Conservation (phyloP, 1,140 invertebrate species). For the Spodoptera litura region DNA sequence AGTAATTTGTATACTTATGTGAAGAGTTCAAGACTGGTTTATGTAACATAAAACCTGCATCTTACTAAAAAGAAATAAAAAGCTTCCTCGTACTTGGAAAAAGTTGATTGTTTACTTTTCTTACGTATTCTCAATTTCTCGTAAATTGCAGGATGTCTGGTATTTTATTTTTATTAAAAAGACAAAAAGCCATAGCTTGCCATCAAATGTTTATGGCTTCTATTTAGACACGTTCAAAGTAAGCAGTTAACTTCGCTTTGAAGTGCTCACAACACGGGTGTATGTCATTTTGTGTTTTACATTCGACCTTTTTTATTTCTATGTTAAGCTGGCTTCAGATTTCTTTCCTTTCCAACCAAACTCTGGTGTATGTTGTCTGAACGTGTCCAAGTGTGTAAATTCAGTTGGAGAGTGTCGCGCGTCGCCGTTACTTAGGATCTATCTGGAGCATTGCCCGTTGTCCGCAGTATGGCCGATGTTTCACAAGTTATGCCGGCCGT, state of each 20-base stretch:
- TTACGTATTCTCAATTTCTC: constrained; percentile 10
- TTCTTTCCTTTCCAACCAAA: background rate
- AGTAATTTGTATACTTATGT: constrained; percentile 1
- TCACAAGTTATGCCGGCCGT: constrained; percentile 58
- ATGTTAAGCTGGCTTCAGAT: background rate
- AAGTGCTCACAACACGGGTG: constrained; percentile 46
- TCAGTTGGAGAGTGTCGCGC: too few relatives aligned
- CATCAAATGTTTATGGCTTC: constrained; percentile 56
- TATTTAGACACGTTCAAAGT: constrained; percentile 57
- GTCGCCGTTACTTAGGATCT: constrained; percentile 42
- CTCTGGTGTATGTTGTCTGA: background rate
- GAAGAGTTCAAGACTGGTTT: constrained; percentile 35
- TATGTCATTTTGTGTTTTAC: constrained; percentile 49
- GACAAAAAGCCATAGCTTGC: constrained; percentile 42
- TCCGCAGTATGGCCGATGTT: constrained; percentile 55
- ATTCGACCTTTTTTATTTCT: background rate
- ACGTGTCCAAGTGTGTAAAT: constrained; percentile 14
- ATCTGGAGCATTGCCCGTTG: constrained; percentile 58
- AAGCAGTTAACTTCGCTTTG: constrained; percentile 56
- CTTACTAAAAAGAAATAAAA: background rate
- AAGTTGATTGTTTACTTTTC: constrained; percentile 4
- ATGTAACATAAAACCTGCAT: background rate
- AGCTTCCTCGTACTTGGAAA: constrained; percentile 5
- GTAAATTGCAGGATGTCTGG: constrained; percentile 47
- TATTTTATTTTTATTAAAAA: constrained; percentile 36